These are phyloP conservation scores for Cuniculus paca DNA, from an alignment of 2,797 vertebrate species.

Conservation along the genomic window DNA sequence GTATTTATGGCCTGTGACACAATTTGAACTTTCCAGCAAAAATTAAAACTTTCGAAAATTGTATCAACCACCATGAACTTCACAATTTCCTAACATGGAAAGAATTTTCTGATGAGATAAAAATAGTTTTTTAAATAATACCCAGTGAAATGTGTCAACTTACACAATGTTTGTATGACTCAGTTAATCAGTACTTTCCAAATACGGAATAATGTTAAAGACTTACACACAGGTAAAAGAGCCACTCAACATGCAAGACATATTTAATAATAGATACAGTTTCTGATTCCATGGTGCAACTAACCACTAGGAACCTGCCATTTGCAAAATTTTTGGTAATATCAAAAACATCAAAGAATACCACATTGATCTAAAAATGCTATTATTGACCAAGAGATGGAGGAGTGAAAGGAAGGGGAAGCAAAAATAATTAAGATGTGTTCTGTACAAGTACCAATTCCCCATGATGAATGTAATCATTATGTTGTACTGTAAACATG, in stretches of 20 bases:
- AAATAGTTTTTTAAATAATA: background rate
- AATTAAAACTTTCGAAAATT: background rate
- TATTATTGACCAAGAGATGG: background rate
- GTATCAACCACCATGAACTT: background rate
- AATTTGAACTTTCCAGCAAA: background rate
- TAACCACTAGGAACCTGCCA: background rate
- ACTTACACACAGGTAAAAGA: background rate
- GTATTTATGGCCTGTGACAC: background rate
- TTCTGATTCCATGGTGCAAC: background rate
- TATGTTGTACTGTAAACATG: background rate
- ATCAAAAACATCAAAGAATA: background rate
- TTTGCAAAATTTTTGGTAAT: background rate
- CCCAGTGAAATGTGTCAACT: background rate
- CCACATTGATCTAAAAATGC: background rate
- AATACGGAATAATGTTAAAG: background rate
- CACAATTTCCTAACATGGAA: background rate
- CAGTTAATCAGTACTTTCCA: background rate
- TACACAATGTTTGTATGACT: background rate
- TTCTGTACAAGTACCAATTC: background rate
- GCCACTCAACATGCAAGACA: background rate
- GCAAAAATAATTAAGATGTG: background rate
- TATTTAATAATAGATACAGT: background rate
- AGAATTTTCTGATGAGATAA: background rate
- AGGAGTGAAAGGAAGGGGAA: background rate
- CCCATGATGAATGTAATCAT: background rate